Base-by-base conservation (phyloP, 2,888 invertebrate genomes). In the Xylota segnis region DNA sequence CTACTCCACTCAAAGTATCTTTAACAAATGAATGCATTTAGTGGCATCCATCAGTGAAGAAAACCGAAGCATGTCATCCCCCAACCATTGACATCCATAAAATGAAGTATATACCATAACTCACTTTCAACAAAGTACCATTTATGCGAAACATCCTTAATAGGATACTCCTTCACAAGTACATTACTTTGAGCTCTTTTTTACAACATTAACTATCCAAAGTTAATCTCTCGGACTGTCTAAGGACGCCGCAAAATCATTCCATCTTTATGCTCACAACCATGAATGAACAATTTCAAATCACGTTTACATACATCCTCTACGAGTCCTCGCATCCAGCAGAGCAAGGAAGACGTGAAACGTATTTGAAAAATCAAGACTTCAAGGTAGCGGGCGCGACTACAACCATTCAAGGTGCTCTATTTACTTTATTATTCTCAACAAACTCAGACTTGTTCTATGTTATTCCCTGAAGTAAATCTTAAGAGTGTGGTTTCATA, bases 401-500 rank as follows among this genome's bases (percentile, higher is more conserved):
- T 18, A 9, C 14, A 3, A 47, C 47, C n/a, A 43, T 43, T 47
- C 9, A 47, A 29, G 29, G 27, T 29, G 29, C 29, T 52, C 52
- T 40, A 52, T 12, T 52, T 52, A 52, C 52, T 52, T 52, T n/a
- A 29, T 29, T 29, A 27, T 52, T 6, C 23, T 52, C 29, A 52
- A 52, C 52, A 0, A 10, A 5, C 9, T 47, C 5, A 16, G 18
- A 47, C 18, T 52, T 52, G 27, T n/a, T 12, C 29, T 29, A 29
- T 52, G 52, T 5, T 5, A 52, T 52, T 52, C 52, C 27, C 52
- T 52, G 27, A 52, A 52, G 52, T 52, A 52, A 52, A 29, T 29
- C 52, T 29, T n/a, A 52, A 52, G 52, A 29, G 29, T 2, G 23
- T 23, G 23, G 23, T 29, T 29, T 52, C 2, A 27, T 4, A 27